Evolutionary conservation across 2,113 vertebrate genomes (phyloP).

Genomic region (Condylura cristata): DNA sequence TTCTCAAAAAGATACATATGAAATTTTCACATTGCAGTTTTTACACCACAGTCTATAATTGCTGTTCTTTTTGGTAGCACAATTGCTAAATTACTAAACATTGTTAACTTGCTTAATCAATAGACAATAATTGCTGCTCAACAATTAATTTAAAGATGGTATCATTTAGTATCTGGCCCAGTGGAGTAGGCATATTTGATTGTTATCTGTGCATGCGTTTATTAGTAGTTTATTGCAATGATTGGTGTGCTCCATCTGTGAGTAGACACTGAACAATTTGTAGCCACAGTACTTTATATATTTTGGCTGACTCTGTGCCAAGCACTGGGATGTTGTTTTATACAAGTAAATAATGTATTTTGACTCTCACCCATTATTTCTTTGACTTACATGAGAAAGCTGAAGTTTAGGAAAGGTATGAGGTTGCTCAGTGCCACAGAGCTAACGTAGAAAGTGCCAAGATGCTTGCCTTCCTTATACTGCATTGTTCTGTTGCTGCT

Average conservation of each 20-base stretch:
- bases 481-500: not conserved
- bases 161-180: not conserved
- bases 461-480: not conserved
- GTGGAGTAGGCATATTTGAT: not conserved
- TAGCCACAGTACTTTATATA: not conserved
- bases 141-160: not conserved
- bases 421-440: not conserved
- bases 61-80: conserved; percentile 5
- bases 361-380: not conserved
- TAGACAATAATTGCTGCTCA: not conserved
- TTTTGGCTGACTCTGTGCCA: not conserved
- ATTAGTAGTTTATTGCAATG: not conserved
- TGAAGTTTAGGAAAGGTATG: not conserved
- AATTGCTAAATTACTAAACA: conserved; percentile 7
- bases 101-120: too few species aligned
- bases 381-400: not conserved
- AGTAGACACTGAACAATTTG: not conserved
- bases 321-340: not conserved
- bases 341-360: not conserved
- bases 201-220: not conserved
- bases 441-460: not conserved
- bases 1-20: not conserved
- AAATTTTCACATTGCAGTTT: not conserved
- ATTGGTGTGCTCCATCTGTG: not conserved
- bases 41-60: not conserved